A percentile compares a stretch with the other conserved stretches of the same genome.
phyloP scores from a whole-genome alignment of 2,797 vertebrate species.

The Gallirallus australis region DNA sequence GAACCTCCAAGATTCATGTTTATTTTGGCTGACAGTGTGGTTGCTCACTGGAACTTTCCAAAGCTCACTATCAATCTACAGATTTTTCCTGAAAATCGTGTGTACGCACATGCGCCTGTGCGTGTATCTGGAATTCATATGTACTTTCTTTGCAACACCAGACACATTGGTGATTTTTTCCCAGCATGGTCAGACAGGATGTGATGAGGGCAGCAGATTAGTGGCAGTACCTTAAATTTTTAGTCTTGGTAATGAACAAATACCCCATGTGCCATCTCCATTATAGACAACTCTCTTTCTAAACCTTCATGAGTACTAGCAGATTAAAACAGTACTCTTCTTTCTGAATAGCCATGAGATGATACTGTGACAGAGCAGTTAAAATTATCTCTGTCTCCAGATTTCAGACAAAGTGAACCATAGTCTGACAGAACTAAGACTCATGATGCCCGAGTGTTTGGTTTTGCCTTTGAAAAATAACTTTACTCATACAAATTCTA shows the following conservation, averaged over 20 bases:
- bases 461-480: background rate
- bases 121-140: too few species aligned
- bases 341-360: background rate
- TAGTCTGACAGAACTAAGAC: background rate
- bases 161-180: background rate
- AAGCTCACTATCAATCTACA: background rate
- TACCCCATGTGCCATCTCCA: background rate
- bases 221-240: background rate
- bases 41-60: background rate
- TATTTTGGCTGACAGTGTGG: background rate
- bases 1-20: background rate
- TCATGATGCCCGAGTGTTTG: background rate
- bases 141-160: background rate
- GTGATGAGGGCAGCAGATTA: background rate
- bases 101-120: rapidly evolving
- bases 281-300: background rate
- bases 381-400: background rate
- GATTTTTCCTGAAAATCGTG: background rate
- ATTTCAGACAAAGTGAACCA: background rate
- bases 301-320: background rate
- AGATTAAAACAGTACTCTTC: background rate
- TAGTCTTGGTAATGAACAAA: background rate
- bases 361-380: background rate
- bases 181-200: background rate
- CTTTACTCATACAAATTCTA: background rate